These are phyloP conservation scores for Rhynchomys soricoides DNA, from an alignment of 2,113 vertebrate genomes.

Conservation along the genomic window DNA sequence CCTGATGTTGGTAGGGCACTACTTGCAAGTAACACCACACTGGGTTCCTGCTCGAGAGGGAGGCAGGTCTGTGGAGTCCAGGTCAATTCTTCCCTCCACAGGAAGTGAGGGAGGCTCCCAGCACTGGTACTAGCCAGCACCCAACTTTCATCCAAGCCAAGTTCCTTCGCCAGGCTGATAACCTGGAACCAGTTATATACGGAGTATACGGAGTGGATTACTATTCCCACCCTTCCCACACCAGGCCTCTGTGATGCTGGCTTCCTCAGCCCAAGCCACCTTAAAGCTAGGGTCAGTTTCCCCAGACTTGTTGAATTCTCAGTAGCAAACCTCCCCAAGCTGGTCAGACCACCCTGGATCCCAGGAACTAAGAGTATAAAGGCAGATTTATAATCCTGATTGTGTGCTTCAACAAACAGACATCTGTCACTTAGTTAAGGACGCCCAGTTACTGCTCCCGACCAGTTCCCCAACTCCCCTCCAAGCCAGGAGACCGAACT, in stretches of 20 bases:
- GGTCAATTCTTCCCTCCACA: accelerated
- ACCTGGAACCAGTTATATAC: accelerated
- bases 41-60: neutral
- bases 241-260: neutral
- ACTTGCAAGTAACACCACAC: neutral
- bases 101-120: neutral
- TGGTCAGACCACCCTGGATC: neutral
- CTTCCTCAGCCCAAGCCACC: neutral
- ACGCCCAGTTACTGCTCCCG: neutral
- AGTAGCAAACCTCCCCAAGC: neutral
- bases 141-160: neutral
- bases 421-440: slow-evolving; percentile 66
- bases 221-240: neutral
- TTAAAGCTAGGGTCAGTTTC: neutral
- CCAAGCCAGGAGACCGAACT: neutral
- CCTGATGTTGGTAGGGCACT: neutral
- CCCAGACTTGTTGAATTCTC: neutral
- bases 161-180: neutral
- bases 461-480: neutral
- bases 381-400: slow-evolving; percentile 74
- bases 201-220: accelerated
- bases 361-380: slow-evolving; percentile 55
- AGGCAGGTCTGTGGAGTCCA: neutral
- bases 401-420: slow-evolving; percentile 71
- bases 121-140: neutral